Conservation (phyloP, 2,888 invertebrate species). For the Orchesella flavescens region DNA sequence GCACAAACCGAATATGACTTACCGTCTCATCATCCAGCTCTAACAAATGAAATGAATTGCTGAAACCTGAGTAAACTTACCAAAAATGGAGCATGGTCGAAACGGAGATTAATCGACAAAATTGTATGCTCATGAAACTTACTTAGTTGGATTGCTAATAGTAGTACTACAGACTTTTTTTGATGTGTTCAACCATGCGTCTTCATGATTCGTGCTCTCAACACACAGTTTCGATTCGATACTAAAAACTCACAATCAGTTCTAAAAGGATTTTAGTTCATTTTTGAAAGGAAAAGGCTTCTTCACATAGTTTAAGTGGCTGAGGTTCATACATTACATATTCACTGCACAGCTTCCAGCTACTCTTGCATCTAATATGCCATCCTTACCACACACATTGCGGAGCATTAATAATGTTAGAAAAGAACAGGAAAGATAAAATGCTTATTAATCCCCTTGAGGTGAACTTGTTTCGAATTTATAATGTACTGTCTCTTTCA, state of each 20-base stretch:
- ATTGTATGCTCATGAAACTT: background rate
- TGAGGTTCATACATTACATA: constrained; percentile 35
- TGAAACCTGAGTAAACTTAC: constrained; percentile 5
- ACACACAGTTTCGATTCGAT: no score
- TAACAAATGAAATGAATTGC: background rate
- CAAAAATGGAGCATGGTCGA: constrained; percentile 47
- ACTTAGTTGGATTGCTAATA: background rate
- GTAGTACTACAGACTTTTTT: background rate
- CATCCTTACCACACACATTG: constrained; percentile 61
- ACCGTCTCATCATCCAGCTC: no score
- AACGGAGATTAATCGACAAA: constrained; percentile 25
- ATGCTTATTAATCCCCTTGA: constrained; percentile 58
- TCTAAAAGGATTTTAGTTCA: background rate
- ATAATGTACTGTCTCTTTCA: constrained; percentile 14
- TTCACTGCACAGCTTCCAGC: constrained; percentile 59
- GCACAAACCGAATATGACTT: no score
- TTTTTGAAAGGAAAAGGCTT: background rate
- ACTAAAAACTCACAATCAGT: background rate
- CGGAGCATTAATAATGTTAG: constrained; percentile 45
- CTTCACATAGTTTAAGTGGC: background rate
- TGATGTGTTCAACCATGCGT: constrained; percentile 20
- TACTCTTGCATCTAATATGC: constrained; percentile 47
- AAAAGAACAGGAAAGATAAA: constrained; percentile 47
- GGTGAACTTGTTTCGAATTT: constrained; percentile 63
- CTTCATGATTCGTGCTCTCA: background rate